Conservation (phyloP, 1,140 invertebrate genomes). For the Cydia strobilella region DNA sequence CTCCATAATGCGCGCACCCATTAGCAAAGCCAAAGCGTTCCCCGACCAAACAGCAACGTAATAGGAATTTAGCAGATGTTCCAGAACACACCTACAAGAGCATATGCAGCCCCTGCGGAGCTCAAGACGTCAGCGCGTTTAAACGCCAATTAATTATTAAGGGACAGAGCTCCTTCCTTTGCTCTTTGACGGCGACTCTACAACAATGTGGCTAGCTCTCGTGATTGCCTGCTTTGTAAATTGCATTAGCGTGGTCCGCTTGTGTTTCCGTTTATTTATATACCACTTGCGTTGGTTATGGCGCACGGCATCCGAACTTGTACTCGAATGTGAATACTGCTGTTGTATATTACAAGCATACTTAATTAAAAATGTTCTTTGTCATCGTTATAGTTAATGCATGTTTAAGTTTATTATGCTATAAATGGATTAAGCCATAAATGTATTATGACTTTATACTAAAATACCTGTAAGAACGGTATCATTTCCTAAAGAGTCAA, state of each 20-base stretch:
- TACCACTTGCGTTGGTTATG: conserved; percentile 25
- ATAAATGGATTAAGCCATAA: background rate
- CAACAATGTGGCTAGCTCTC: conserved; percentile 71
- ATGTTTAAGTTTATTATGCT: background rate
- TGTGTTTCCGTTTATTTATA: conserved; percentile 50
- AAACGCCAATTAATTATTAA: conserved; percentile 78
- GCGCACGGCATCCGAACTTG: background rate
- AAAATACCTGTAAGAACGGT: background rate
- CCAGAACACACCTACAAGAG: conserved; percentile 40
- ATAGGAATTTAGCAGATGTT: conserved; percentile 32
- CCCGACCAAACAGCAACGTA: conserved; percentile 21
- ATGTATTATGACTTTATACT: background rate
- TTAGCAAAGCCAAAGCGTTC: conserved; percentile 28
- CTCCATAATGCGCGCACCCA: conserved; percentile 21
- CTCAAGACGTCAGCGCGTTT: conserved; percentile 74
- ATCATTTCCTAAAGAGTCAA: background rate
- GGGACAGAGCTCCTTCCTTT: conserved; percentile 63
- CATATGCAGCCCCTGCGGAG: conserved; percentile 61
- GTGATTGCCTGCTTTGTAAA: conserved; percentile 74
- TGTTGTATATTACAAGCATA: background rate
- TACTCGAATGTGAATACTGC: background rate
- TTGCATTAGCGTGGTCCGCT: conserved; percentile 63
- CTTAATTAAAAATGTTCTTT: background rate
- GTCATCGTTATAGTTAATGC: background rate
- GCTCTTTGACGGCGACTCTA: conserved; percentile 70